These are phyloP conservation scores for Quadriops clusia DNA, from an alignment of 2,888 invertebrate genomes.

Conservation along the genomic window DNA sequence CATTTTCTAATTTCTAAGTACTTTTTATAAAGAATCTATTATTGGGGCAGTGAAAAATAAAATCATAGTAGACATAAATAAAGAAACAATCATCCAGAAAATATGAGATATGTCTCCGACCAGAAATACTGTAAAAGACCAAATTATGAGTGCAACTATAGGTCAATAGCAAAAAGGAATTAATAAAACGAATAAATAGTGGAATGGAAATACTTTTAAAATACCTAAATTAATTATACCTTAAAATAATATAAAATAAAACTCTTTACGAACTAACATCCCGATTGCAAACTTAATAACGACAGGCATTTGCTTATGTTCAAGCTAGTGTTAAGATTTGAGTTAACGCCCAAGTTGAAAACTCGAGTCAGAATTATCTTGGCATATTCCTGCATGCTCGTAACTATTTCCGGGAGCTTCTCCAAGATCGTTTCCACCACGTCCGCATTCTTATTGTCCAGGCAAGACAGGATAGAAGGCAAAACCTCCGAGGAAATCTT, in stretches of 20 bases:
- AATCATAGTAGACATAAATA: too few relatives aligned
- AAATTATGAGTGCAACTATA: too few relatives aligned
- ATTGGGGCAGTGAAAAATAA: too few relatives aligned
- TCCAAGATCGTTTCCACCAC: conserved; percentile 69
- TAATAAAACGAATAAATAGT: too few relatives aligned
- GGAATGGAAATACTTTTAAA: too few relatives aligned
- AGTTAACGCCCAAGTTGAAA: conserved; percentile 70
- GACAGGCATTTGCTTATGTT: conserved; percentile 71
- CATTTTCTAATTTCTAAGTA: too few relatives aligned
- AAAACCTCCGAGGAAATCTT: conserved; percentile 49
- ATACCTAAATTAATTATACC: background rate
- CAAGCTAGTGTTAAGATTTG: conserved; percentile 61
- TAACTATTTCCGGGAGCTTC: conserved; percentile 68
- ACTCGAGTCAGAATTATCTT: conserved; percentile 64
- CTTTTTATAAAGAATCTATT: too few relatives aligned
- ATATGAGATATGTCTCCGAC: too few relatives aligned
- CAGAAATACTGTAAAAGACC: too few relatives aligned
- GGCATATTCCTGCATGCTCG: conserved; percentile 78
- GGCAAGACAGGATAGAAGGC: conserved; percentile 66
- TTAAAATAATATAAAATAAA: background rate
- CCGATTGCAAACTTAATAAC: conserved; percentile 71
- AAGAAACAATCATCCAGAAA: too few relatives aligned
- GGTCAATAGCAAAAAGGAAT: too few relatives aligned
- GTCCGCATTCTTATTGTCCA: conserved; percentile 69
- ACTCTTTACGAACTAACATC: conserved; percentile 45